Evolutionary conservation across 2,113 vertebrate genomes (phyloP).

Genomic region (Marcusenius ussheri): DNA sequence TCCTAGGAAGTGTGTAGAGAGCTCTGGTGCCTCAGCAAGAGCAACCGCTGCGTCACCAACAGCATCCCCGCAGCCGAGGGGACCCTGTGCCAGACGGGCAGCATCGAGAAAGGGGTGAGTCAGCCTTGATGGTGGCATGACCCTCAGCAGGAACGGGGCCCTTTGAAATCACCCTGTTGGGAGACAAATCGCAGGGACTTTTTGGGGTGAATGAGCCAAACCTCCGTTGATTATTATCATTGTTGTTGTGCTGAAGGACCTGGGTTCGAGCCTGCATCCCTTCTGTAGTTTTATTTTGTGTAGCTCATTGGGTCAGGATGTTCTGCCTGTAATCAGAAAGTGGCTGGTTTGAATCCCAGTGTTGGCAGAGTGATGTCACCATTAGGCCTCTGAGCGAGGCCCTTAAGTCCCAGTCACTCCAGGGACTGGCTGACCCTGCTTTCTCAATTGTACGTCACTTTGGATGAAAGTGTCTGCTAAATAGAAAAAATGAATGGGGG

Average conservation of each 20-base stretch:
- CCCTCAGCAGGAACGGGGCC: background rate
- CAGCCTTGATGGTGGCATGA: background rate
- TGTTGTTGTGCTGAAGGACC: background rate
- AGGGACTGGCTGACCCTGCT: background rate
- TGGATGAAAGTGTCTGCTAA: background rate
- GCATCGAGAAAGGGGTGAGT: conserved; percentile 95
- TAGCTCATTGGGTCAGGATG: background rate
- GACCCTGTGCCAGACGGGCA: conserved; percentile 90
- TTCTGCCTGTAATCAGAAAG: background rate
- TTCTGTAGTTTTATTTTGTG: background rate
- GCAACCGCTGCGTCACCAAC: conserved; percentile 98
- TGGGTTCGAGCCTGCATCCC: background rate
- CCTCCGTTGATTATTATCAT: background rate
- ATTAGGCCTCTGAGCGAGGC: background rate
- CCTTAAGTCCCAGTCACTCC: background rate
- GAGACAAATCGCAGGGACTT: background rate
- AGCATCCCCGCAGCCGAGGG: conserved; percentile 97
- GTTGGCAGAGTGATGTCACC: background rate
- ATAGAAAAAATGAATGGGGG: background rate
- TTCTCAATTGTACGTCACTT: background rate
- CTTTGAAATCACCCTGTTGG: background rate
- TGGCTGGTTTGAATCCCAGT: background rate
- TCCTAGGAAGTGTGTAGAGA: conserved; percentile 99
- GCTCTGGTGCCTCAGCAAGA: conserved; percentile 99
- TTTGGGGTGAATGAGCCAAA: background rate